A percentile compares a stretch with the other conserved stretches of the same genome.
phyloP scores from a whole-genome alignment of 2,797 vertebrate genomes.

The Cetoscarus ocellatus region DNA sequence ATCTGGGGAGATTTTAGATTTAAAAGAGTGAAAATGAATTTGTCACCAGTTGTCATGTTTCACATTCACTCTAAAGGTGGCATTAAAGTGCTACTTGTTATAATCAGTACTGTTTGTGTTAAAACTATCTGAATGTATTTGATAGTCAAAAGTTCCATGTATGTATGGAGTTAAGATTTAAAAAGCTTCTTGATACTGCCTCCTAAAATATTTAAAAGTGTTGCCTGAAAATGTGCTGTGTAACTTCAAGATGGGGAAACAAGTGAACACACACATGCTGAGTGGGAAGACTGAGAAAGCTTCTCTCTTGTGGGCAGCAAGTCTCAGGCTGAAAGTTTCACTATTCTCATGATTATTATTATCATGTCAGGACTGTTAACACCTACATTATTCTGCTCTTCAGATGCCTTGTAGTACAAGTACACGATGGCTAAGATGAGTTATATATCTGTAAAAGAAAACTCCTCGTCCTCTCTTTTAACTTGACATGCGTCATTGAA shows the following conservation, averaged over 20 bases:
- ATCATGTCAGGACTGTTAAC: constrained; percentile 47
- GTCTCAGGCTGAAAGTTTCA: constrained; percentile 33
- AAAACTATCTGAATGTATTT: neutral
- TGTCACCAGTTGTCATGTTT: too few species aligned
- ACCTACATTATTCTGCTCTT: constrained; percentile 41
- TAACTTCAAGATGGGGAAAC: constrained; percentile 28
- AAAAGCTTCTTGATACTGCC: too few species aligned
- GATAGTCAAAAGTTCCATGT: too few species aligned
- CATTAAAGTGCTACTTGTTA: too few species aligned
- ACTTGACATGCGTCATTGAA: neutral
- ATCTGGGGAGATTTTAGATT: too few species aligned
- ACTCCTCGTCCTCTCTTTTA: constrained; percentile 1
- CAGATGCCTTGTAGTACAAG: constrained; percentile 17
- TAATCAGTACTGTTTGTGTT: too few species aligned
- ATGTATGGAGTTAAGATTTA: too few species aligned
- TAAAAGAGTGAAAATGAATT: too few species aligned
- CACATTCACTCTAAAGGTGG: too few species aligned
- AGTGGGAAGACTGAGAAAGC: constrained; percentile 59
- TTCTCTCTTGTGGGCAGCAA: constrained; percentile 47
- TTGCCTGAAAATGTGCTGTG: constrained; percentile 16
- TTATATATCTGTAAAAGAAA: constrained; percentile 12
- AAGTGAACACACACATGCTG: constrained; percentile 51
- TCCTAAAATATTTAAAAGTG: neutral
- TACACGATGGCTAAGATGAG: constrained; percentile 11
- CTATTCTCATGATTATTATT: constrained; percentile 49